Evolutionary conservation across 1,140 invertebrate genomes (phyloP).

Genomic region (Homarus americanus): DNA sequence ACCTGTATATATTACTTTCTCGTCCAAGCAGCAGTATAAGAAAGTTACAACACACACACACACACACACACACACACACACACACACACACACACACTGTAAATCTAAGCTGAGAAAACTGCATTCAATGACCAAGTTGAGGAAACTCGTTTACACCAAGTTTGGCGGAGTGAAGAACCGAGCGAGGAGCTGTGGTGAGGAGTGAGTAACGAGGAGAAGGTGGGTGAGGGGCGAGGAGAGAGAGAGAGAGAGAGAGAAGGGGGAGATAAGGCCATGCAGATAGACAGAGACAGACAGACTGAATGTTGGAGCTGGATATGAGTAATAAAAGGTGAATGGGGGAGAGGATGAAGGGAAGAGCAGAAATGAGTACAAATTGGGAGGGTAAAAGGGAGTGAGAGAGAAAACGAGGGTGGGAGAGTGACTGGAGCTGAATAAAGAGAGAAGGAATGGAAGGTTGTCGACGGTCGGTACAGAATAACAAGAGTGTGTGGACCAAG

Average conservation of each 20-base stretch:
- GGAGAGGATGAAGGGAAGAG: no score
- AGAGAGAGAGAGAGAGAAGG: conserved; percentile 5
- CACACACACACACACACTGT: not conserved
- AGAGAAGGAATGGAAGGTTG: no score
- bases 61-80: not conserved
- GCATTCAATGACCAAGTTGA: not conserved
- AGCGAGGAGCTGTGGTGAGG: not conserved
- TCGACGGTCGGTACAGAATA: no score
- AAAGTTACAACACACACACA: not conserved
- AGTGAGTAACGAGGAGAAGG: not conserved
- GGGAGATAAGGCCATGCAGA: not conserved
- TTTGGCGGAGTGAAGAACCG: not conserved
- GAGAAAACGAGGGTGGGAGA: not conserved
- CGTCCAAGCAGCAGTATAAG: no score
- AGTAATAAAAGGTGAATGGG: no score
- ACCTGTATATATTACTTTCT: no score
- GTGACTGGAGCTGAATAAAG: no score
- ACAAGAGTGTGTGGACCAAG: no score
- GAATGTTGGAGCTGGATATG: no score
- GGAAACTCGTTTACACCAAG: conserved; percentile 21
- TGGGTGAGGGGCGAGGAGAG: not conserved
- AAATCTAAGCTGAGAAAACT: conserved; percentile 15
- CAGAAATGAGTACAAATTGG: not conserved
- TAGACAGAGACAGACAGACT: not conserved
- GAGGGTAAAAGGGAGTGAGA: not conserved